These are phyloP conservation scores for Loris lydekkerianus DNA, from an alignment of 2,797 vertebrate genomes.

Conservation along the genomic window DNA sequence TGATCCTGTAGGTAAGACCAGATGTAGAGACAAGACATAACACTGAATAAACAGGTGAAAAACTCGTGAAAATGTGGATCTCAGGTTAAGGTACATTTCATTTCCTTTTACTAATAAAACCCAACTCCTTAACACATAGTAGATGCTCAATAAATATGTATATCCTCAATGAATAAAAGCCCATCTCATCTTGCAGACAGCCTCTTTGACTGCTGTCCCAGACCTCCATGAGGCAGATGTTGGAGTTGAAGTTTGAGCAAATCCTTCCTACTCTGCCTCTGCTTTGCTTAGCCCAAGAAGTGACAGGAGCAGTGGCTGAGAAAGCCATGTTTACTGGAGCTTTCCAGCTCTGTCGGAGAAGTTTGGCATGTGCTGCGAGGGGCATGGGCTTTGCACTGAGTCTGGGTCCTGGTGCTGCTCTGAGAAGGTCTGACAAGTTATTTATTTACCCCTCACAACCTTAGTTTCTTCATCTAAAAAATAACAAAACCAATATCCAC, in stretches of 20 bases:
- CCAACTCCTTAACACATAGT: neutral
- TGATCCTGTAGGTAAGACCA: neutral
- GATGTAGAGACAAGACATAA: neutral
- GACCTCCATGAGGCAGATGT: neutral
- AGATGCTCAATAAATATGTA: neutral
- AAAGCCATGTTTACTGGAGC: fast-evolving
- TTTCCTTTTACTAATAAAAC: neutral
- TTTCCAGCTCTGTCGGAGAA: neutral
- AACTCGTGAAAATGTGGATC: neutral
- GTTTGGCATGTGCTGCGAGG: neutral
- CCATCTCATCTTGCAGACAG: neutral
- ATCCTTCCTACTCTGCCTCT: neutral
- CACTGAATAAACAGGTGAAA: neutral
- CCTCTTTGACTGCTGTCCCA: neutral
- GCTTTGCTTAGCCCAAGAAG: neutral
- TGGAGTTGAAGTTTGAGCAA: neutral
- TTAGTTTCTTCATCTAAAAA: neutral
- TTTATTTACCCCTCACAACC: neutral
- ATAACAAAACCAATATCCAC: neutral
- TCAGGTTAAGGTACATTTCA: neutral
- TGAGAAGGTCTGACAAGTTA: neutral
- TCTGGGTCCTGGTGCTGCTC: neutral
- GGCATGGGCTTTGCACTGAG: neutral
- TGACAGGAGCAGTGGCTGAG: too few relatives aligned
- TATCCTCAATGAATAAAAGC: neutral